Evolutionary conservation across 2,888 invertebrate species (phyloP), one percentile per base, ranked within the genome.

Genomic region (Oxycera nigricornis): DNA sequence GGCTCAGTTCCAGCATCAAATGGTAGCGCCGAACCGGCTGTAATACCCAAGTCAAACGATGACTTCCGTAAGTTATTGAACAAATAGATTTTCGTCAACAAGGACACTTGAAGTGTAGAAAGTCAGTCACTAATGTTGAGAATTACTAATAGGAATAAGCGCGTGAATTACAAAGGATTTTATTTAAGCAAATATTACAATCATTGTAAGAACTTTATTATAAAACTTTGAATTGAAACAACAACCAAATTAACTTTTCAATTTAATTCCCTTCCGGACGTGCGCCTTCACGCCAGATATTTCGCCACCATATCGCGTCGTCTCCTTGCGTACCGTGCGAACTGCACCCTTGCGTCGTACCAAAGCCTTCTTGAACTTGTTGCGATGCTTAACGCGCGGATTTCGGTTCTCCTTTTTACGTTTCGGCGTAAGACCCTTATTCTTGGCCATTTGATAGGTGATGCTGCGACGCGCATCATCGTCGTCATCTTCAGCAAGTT

Each of bases 311-410:
- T 99, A 99, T 77, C 92, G 90, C 31, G 88, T 87, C 3, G 91
- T 81, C 86, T 98, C 97, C 76, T 90, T 93, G 77, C 94, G 89
- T 1, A 93, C 91, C 81, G 92, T 92, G 76, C 96, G 91, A 0
- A 97, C 92, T 81, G 97, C 96, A 82, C 98, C 97, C 87, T 94
- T 96, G 84, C 97, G 91, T 74, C 96, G 90, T 78, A 97, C 94
- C 80, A 94, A 90, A 0, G 98, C 98, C 85, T 96, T 97, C 76
- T 93, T 90, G 85, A 91, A 98, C 84, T 97, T 97, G 79, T 92
- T 91, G 80, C 94, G 92, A 83, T 98, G 94, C 84, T 97, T 97
- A 3, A 98, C 97, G 81, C 98, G 90, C 0, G 98, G 98, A 88
- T 98, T 98, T 77, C 96, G 90, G 79, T 92, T 90, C 81, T 96